Evolutionary conservation across 2,888 invertebrate genomes (phyloP).

Genomic region (Gibbula magus): DNA sequence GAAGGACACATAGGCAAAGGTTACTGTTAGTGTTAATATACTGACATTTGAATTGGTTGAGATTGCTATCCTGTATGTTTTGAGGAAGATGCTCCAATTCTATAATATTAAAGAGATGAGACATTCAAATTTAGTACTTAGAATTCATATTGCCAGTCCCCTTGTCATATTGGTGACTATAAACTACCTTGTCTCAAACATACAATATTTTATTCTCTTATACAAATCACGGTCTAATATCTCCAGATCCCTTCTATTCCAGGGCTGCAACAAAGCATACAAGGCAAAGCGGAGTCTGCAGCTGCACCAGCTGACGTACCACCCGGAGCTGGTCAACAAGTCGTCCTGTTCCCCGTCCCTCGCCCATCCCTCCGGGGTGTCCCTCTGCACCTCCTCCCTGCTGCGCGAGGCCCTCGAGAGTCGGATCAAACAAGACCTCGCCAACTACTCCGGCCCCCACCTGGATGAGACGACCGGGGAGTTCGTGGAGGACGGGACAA

Average conservation of each 20-base stretch:
- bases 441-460: conserved; percentile 10
- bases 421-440: conserved; percentile 28
- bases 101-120: no score
- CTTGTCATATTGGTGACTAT: neutral
- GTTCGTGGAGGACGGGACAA: neutral
- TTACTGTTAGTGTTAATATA: no score
- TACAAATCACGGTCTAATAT: neutral
- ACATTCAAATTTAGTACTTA: no score
- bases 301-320: conserved; percentile 59
- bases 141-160: no score
- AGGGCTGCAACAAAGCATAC: conserved; percentile 68
- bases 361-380: conserved; percentile 19
- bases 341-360: neutral
- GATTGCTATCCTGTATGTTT: no score
- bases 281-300: conserved; percentile 71
- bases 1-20: no score
- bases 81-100: no score
- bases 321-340: conserved; percentile 39
- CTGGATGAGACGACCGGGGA: conserved; percentile 3
- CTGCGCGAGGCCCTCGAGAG: conserved; percentile 41
- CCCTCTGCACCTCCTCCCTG: conserved; percentile 38
- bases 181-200: neutral
- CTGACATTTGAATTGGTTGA: no score
- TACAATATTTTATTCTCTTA: neutral
- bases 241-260: conserved; percentile 14